These are phyloP conservation scores for Craterocephalus amniculus DNA, from an alignment of 2,797 vertebrate species.

Conservation along the genomic window DNA sequence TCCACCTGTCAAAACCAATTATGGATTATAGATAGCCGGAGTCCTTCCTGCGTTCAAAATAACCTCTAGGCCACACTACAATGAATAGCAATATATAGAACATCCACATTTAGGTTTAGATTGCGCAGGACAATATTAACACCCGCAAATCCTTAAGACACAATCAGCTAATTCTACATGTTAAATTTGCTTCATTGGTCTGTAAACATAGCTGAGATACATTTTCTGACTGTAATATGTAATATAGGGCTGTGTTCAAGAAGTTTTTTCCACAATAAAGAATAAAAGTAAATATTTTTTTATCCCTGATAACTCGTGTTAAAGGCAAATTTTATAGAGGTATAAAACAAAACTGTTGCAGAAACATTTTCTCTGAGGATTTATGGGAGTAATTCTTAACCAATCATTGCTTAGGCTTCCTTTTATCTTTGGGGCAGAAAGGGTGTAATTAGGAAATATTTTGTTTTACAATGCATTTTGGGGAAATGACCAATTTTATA, in stretches of 20 bases:
- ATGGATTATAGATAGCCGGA: conserved; percentile 53
- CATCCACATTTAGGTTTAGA: not conserved
- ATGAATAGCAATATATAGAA: not conserved
- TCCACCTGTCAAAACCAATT: conserved; percentile 77
- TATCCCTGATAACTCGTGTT: not conserved
- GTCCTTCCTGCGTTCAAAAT: conserved; percentile 19
- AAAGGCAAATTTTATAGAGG: not conserved
- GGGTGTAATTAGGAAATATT: not conserved
- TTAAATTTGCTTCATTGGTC: not conserved
- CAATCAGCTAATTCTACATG: not conserved
- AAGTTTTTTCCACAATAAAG: not conserved
- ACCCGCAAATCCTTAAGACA: not conserved
- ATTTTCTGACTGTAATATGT: not conserved
- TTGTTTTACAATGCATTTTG: not conserved
- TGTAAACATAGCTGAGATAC: conserved; percentile 1
- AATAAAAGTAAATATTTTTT: not conserved
- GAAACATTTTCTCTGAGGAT: not conserved
- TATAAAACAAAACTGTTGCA: not conserved
- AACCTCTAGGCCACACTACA: not conserved
- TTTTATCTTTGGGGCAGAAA: not conserved
- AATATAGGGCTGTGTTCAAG: not conserved
- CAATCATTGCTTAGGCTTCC: not conserved
- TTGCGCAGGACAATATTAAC: not conserved
- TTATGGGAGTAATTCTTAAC: not conserved
- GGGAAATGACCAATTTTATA: not conserved